phyloP scores from a whole-genome alignment of 2,113 vertebrate genomes.

The Lepus americanus region DNA sequence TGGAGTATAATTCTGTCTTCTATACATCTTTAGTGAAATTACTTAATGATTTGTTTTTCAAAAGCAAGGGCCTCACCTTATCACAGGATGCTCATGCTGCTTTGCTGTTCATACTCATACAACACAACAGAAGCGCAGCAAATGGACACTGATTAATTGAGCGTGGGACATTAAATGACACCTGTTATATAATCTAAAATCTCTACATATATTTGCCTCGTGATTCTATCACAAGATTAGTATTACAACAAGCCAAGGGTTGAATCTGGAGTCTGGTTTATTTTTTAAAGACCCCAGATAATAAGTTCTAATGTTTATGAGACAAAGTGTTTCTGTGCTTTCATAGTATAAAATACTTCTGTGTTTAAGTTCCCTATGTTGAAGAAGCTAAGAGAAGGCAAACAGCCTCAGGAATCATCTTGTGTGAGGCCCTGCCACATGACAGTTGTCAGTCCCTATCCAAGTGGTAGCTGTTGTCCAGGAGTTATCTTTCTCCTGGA shows the following conservation, averaged over 20 bases:
- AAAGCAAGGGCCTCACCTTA: not conserved
- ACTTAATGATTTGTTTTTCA: slow-evolving; percentile 53
- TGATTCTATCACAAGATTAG: not conserved
- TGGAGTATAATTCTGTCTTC: not conserved
- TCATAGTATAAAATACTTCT: not conserved
- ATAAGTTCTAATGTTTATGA: not conserved
- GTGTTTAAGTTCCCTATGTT: not conserved
- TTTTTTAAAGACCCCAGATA: not conserved
- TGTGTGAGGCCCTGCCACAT: fast-evolving
- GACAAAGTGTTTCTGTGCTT: not conserved
- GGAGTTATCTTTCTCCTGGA: not conserved
- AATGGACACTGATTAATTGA: not conserved
- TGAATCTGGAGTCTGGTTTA: not conserved
- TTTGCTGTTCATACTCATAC: not conserved
- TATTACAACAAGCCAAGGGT: not conserved
- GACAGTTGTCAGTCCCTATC: not conserved
- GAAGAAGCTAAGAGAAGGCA: not conserved
- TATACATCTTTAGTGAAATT: slow-evolving; percentile 56
- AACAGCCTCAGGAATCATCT: not conserved
- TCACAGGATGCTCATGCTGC: not conserved
- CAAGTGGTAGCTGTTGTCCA: not conserved
- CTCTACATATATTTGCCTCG: not conserved
- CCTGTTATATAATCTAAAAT: not conserved
- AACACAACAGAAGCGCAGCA: not conserved
- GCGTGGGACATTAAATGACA: not conserved